Base-by-base conservation (phyloP, 2,888 invertebrate species). In the Agriopis leucophaearia region DNA sequence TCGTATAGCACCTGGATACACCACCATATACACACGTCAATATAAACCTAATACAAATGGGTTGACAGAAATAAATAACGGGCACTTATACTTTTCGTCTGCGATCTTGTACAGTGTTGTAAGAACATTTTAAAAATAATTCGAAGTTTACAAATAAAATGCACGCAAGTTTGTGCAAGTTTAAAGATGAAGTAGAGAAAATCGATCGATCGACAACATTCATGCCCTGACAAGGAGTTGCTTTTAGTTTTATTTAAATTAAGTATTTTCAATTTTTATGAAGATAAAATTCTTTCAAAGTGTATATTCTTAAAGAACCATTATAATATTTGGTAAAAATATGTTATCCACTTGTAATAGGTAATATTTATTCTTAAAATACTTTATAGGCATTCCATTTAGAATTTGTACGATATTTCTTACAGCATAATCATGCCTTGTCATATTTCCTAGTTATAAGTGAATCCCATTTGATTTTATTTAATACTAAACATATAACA, bases 1-100 rank as follows among this genome's bases (percentile, higher is more conserved):
- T 99, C 99, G 94, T 99, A 99, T 79, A 99, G 95, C 75, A 99
- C 98, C 98, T 99, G 95, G 12, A 40, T 40, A 64, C 16, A 36
- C 15, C 51, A 52, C n/a, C 0, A 15, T 38, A n/a, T 4, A 15
- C 15, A n/a, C 9, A 12, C 12, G 13, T 40, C 9, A 54, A 40
- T 51, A 51, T 35, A 12, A 12, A 12, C 18, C 1, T 1, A 27
- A 27, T 48, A 16, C 16, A 16, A 5, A 16, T 2, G 2, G 5
- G 27, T 27, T 3, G 3, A 27, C 3, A 12, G 47, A 16, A 9
- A 44, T n/a, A 44, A 5, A n/a, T 0, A 44, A 44, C 8, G 38
- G 38, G 27, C 0, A 27, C 27, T 27, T 27, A 27, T 27, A 27
- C 5, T 38, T 8, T 9, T 7, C 38, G 38, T 38, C 38, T 38